Evolutionary conservation across 2,888 invertebrate species (phyloP).

Genomic region (Caenorhabditis panamensis): DNA sequence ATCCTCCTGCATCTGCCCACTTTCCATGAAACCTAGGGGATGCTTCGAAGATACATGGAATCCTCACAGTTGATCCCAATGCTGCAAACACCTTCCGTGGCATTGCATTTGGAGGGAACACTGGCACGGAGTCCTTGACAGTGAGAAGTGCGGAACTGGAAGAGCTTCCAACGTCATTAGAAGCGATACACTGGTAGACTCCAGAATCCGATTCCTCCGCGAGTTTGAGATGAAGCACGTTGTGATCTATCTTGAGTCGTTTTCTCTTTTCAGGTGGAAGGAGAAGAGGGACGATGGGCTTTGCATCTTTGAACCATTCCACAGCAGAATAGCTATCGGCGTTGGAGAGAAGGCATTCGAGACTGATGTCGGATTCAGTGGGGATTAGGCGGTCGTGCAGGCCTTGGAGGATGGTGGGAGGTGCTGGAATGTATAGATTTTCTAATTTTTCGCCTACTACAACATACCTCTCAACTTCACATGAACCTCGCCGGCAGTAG

Average conservation of each 20-base stretch:
- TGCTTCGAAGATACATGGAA: conserved; percentile 78
- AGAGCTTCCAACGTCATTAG: conserved; percentile 67
- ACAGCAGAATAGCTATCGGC: conserved; percentile 63
- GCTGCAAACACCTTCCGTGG: conserved; percentile 75
- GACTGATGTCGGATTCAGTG: conserved; percentile 61
- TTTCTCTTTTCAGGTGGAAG: conserved; percentile 72
- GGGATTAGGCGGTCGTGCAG: conserved; percentile 71
- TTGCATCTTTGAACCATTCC: conserved; percentile 71
- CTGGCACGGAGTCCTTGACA: conserved; percentile 71
- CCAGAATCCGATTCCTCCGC: conserved; percentile 70
- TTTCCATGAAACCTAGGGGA: conserved; percentile 71
- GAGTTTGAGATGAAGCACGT: conserved; percentile 68
- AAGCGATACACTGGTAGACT: conserved; percentile 73
- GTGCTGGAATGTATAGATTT: conserved; percentile 61
- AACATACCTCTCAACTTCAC: conserved; percentile 72
- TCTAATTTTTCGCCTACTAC: not conserved
- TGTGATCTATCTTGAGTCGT: conserved; percentile 67
- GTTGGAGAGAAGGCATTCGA: conserved; percentile 72
- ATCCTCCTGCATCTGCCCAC: conserved; percentile 73
- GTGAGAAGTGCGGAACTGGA: conserved; percentile 70
- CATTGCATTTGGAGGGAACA: conserved; percentile 76
- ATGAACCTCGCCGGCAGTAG: conserved; percentile 72
- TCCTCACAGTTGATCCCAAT: conserved; percentile 69
- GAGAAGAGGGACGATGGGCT: conserved; percentile 73
- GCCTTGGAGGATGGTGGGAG: conserved; percentile 72